A percentile compares a stretch with the other conserved stretches of the same genome.
phyloP scores from a whole-genome alignment of 2,888 invertebrate genomes.

The Cephus pulcher region DNA sequence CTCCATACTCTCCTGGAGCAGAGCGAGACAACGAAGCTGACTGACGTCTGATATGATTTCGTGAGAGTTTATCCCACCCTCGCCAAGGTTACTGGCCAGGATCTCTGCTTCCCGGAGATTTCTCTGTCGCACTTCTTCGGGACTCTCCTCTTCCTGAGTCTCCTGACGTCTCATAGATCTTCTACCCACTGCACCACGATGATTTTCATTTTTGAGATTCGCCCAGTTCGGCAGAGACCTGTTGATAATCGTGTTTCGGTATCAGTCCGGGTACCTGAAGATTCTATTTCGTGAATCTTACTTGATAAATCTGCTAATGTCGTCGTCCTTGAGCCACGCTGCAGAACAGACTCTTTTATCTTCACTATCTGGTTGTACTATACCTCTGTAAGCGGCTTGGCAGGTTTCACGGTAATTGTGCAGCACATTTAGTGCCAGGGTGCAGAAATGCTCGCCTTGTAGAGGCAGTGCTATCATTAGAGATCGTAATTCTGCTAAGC shows the following conservation, averaged over 20 bases:
- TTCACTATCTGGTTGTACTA: constrained; percentile 82
- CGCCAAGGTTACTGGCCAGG: constrained; percentile 90
- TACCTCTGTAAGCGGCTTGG: constrained; percentile 78
- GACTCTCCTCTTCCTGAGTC: constrained; percentile 79
- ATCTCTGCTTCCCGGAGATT: constrained; percentile 93
- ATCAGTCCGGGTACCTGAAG: no score
- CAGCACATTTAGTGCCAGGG: constrained; percentile 77
- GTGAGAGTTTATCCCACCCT: constrained; percentile 84
- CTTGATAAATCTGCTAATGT: constrained; percentile 93
- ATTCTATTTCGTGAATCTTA: constrained; percentile 60
- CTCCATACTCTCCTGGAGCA: constrained; percentile 92
- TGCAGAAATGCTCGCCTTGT: constrained; percentile 81
- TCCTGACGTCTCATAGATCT: constrained; percentile 66
- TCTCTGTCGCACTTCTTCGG: constrained; percentile 81
- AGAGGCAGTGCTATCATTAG: constrained; percentile 79
- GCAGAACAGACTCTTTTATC: constrained; percentile 85
- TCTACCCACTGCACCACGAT: constrained; percentile 51
- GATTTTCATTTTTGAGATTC: constrained; percentile 70
- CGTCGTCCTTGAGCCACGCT: constrained; percentile 93
- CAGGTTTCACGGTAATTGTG: constrained; percentile 82
- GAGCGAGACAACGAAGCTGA: constrained; percentile 85
- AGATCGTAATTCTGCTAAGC: constrained; percentile 75
- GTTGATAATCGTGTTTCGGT: constrained; percentile 22
- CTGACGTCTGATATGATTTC: constrained; percentile 90
- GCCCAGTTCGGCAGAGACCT: constrained; percentile 85